These are phyloP conservation scores for Dermochelys coriacea DNA, from an alignment of 2,797 vertebrate species.

Conservation along the genomic window DNA sequence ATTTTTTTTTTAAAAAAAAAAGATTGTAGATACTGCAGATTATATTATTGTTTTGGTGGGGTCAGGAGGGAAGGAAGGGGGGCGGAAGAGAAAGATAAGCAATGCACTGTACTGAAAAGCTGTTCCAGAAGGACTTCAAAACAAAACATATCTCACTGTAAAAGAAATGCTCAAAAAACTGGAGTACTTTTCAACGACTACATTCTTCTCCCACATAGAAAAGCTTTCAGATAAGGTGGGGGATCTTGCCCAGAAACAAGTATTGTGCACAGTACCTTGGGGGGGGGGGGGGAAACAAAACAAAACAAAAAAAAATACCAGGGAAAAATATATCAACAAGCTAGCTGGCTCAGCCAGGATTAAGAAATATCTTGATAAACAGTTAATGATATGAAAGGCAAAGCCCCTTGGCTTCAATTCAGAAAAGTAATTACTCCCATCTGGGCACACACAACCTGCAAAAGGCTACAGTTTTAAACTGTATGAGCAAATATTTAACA, in stretches of 20 bases:
- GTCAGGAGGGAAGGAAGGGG: background rate
- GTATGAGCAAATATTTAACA: constrained; percentile 51
- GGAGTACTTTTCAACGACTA: background rate
- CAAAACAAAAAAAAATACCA: constrained; percentile 13
- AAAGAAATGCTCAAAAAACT: background rate
- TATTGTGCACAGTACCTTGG: constrained; percentile 26
- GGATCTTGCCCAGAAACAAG: constrained; percentile 64
- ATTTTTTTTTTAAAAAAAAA: background rate
- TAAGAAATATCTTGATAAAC: constrained; percentile 78
- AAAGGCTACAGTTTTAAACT: constrained; percentile 55
- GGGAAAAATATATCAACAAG: constrained; percentile 62
- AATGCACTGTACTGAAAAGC: background rate
- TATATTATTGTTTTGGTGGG: background rate
- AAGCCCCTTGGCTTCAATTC: constrained; percentile 60
- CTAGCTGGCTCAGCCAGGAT: constrained; percentile 70
- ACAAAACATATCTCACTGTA: background rate
- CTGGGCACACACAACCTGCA: constrained; percentile 44
- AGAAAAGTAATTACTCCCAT: constrained; percentile 74
- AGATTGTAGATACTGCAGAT: background rate
- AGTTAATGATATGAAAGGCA: constrained; percentile 72
- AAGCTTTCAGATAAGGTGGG: constrained; percentile 35
- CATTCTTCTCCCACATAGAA: constrained; percentile 10
- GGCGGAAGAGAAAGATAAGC: background rate
- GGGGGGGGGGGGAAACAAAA: no score
- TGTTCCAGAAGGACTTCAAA: background rate